Evolutionary conservation across 2,888 invertebrate species (phyloP).

Genomic region (Lordiphosa fenestrarum): DNA sequence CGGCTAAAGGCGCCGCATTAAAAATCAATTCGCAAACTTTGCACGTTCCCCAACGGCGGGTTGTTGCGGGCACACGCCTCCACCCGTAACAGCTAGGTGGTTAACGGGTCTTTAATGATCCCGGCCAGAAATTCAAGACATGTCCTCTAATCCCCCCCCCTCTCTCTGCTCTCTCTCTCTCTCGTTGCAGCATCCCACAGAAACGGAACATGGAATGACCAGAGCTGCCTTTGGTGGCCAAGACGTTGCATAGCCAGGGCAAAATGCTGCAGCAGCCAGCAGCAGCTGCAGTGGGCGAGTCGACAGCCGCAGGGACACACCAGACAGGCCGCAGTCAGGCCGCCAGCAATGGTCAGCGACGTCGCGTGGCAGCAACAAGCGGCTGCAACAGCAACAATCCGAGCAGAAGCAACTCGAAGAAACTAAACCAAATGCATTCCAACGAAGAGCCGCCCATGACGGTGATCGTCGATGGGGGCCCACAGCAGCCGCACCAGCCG

Average conservation of each 20-base stretch:
- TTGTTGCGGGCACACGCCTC: background rate
- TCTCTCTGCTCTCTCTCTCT: background rate
- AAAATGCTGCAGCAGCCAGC: constrained; percentile 63
- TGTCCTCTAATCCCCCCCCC: background rate
- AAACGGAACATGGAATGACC: constrained; percentile 54
- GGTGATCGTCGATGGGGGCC: constrained; percentile 57
- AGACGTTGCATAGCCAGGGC: constrained; percentile 31
- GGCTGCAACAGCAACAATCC: constrained; percentile 25
- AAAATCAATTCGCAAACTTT: constrained; percentile 70
- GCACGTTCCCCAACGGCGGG: constrained; percentile 47
- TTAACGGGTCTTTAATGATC: constrained; percentile 13
- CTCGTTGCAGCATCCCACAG: constrained; percentile 26
- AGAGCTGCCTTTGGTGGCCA: constrained; percentile 33
- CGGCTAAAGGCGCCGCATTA: constrained; percentile 58
- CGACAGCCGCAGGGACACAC: constrained; percentile 22
- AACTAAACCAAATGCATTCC: constrained; percentile 73
- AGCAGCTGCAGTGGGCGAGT: constrained; percentile 17
- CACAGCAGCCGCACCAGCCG: constrained; percentile 27
- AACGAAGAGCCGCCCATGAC: constrained; percentile 70
- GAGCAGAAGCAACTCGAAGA: constrained; percentile 39
- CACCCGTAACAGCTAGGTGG: background rate
- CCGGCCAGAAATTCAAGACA: background rate
- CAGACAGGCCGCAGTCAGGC: background rate
- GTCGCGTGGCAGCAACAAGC: constrained; percentile 49
- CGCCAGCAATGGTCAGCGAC: constrained; percentile 60